These are phyloP conservation scores for Stenichneumon culpator DNA, from an alignment of 2,888 invertebrate genomes.

Conservation along the genomic window DNA sequence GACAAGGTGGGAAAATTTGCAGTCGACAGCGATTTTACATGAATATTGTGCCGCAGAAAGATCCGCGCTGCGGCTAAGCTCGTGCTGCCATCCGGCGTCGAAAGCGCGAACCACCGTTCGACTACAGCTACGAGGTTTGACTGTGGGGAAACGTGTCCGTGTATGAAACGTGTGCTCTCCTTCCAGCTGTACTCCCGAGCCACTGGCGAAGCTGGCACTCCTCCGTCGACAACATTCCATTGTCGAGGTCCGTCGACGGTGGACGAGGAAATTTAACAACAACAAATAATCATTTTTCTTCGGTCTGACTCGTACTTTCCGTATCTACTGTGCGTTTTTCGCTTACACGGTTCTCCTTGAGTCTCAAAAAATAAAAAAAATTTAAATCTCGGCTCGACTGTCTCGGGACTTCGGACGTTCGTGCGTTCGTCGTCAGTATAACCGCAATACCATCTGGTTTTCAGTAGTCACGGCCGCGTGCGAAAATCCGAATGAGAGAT, in stretches of 20 bases:
- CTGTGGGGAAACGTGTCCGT: not conserved
- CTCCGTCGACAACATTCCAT: slow-evolving; percentile 62
- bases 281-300: not conserved
- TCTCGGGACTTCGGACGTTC: slow-evolving; percentile 12
- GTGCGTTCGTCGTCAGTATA: slow-evolving; percentile 1
- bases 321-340: slow-evolving; percentile 10
- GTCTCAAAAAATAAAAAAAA: not conserved
- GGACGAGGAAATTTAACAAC: slow-evolving; percentile 28
- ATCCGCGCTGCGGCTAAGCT: not conserved
- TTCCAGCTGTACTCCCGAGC: slow-evolving; percentile 55
- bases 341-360: not conserved
- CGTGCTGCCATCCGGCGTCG: slow-evolving; percentile 47
- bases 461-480: slow-evolving; percentile 53
- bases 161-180: slow-evolving; percentile 42
- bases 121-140: not conserved
- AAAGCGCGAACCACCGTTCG: not conserved
- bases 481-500: slow-evolving; percentile 29
- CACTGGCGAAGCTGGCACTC: slow-evolving; percentile 52
- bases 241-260: slow-evolving; percentile 53
- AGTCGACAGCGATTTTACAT: not conserved
- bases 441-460: slow-evolving; percentile 17
- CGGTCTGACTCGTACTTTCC: not conserved
- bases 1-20: not conserved
- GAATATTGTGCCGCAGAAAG: not conserved
- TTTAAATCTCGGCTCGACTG: slow-evolving; percentile 14